Conservation (phyloP, 2,113 vertebrate species). For the Catharus bicknelli region DNA sequence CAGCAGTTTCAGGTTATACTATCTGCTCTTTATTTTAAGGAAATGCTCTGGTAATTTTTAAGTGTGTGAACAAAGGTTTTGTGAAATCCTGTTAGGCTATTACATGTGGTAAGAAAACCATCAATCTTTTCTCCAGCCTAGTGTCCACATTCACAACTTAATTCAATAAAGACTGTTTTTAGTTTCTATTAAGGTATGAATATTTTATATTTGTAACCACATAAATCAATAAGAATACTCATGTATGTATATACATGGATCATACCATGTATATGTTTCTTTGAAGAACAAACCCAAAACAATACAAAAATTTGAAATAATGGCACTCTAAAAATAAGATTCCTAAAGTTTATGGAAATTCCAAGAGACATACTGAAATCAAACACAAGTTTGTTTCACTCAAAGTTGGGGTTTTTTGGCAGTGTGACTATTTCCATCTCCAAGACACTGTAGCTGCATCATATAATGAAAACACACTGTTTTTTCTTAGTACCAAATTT, state of each 20-base stretch:
- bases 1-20: not conserved
- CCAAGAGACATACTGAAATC: not conserved
- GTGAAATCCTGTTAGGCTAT: conserved; percentile 59
- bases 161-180: conserved; percentile 59
- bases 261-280: not conserved
- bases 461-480: not conserved
- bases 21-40: not conserved
- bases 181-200: conserved; percentile 65
- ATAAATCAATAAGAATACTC: not conserved
- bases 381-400: not conserved
- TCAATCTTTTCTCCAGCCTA: conserved; percentile 64
- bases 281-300: not conserved
- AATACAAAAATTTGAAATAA: not conserved
- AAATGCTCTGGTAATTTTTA: conserved; percentile 44
- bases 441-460: not conserved
- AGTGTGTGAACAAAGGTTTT: conserved; percentile 51
- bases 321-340: not conserved
- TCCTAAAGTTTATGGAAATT: not conserved
- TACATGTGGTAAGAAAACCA: conserved; percentile 52
- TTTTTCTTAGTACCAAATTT: not conserved
- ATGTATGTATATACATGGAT: not conserved
- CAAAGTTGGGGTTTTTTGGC: not conserved
- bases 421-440: not conserved
- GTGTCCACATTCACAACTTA: conserved; percentile 53
- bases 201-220: conserved; percentile 50